phyloP scores from a whole-genome alignment of 1,140 invertebrate genomes.

The Neodiprion lecontei region DNA sequence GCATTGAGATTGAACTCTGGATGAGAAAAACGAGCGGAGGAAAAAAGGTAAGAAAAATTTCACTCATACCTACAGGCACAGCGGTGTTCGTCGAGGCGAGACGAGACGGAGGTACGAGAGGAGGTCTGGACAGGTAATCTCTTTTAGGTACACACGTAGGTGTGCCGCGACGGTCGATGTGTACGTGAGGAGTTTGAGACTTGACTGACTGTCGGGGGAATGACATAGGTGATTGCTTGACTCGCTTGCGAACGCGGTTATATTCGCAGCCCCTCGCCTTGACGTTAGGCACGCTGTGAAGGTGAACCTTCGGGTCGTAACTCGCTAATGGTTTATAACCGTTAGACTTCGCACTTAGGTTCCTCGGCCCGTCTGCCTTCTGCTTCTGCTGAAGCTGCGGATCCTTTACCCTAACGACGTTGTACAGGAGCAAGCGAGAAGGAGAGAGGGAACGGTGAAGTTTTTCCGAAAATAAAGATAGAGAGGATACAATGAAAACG shows the following conservation, averaged over 20 bases:
- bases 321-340: conserved; percentile 31
- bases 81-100: no score
- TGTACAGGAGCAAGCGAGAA: conserved; percentile 19
- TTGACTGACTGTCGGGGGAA: conserved; percentile 8
- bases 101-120: no score
- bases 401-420: background rate
- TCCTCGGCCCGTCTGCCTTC: background rate
- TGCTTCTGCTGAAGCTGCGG: background rate
- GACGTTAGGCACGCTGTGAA: background rate
- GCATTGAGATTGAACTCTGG: no score
- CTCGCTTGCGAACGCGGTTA: background rate
- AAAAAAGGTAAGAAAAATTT: no score
- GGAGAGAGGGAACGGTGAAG: conserved; percentile 6
- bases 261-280: background rate
- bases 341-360: conserved; percentile 9
- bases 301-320: conserved; percentile 19
- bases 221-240: conserved; percentile 16
- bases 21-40: no score
- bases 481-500: conserved; percentile 35
- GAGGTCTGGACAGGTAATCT: no score
- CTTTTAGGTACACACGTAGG: no score
- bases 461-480: conserved; percentile 27
- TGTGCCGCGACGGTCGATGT: no score
- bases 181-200: no score
- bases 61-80: no score